A percentile compares a stretch with the other conserved stretches of the same genome.
These are phyloP conservation scores for Scarus forsteni DNA, from an alignment of 2,797 vertebrate genomes.

Conservation along the genomic window DNA sequence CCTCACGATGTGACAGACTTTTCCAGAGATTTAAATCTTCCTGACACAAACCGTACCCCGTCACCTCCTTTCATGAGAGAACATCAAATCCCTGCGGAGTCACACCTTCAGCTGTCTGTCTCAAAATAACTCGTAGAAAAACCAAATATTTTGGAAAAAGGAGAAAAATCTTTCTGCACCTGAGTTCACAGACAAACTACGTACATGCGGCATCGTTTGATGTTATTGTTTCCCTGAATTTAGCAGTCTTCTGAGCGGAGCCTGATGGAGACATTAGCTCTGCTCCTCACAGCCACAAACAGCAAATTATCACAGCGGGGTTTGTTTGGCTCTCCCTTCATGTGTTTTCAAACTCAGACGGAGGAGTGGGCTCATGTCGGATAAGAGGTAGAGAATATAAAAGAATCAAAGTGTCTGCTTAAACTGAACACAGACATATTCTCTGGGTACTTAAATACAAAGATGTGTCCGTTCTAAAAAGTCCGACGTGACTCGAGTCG, in stretches of 20 bases:
- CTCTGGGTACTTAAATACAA: too few relatives aligned
- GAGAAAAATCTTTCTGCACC: background rate
- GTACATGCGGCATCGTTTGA: slow-evolving; percentile 19
- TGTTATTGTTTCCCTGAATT: slow-evolving; percentile 31
- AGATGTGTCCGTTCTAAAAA: too few relatives aligned
- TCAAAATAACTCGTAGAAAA: slow-evolving; percentile 47
- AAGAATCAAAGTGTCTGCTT: slow-evolving; percentile 61
- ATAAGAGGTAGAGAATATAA: slow-evolving; percentile 47
- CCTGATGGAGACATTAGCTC: slow-evolving; percentile 57
- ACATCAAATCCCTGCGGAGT: slow-evolving; percentile 36
- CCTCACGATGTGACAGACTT: slow-evolving; percentile 6
- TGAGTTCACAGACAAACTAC: background rate
- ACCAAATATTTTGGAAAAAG: slow-evolving; percentile 2
- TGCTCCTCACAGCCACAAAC: slow-evolving; percentile 31
- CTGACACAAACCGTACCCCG: slow-evolving; percentile 31
- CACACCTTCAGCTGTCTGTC: slow-evolving; percentile 18
- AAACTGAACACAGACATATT: too few relatives aligned
- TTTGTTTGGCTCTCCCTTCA: slow-evolving; percentile 55
- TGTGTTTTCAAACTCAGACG: slow-evolving; percentile 58
- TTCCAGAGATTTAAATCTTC: slow-evolving; percentile 31
- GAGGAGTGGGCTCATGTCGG: slow-evolving; percentile 56
- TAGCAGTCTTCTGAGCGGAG: slow-evolving; percentile 36
- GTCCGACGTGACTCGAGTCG: too few relatives aligned
- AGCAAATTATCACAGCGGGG: slow-evolving; percentile 39
- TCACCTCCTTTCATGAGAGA: slow-evolving; percentile 24